Evolutionary conservation across 2,797 vertebrate genomes (phyloP).

Genomic region (Salmo trutta): DNA sequence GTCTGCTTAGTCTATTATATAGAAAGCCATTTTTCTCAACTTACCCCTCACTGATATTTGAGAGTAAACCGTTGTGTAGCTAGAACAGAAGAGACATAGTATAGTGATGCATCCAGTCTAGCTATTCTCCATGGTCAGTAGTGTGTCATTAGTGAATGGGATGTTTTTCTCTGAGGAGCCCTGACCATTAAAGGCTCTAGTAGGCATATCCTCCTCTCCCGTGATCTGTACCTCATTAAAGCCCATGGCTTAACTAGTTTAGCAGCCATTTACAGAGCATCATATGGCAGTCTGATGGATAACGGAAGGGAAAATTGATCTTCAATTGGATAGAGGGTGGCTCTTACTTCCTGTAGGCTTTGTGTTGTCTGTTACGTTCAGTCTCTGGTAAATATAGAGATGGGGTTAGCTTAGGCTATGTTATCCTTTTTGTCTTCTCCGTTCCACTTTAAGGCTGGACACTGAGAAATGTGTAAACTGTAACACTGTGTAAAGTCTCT

Average conservation of each 20-base stretch:
- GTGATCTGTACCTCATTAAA: constrained; percentile 64
- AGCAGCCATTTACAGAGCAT: constrained; percentile 65
- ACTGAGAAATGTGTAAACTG: not conserved
- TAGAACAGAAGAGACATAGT: not conserved
- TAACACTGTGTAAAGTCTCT: not conserved
- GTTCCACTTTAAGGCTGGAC: not conserved
- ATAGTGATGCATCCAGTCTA: not conserved
- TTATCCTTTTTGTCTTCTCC: not conserved
- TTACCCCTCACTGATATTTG: too few relatives aligned
- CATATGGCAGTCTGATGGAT: constrained; percentile 65
- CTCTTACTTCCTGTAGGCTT: constrained; percentile 67
- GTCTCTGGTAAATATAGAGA: constrained; percentile 42
- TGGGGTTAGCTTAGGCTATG: not conserved
- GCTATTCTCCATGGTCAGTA: not conserved
- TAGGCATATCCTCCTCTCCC: constrained; percentile 39
- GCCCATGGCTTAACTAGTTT: constrained; percentile 66
- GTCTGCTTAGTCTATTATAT: too few relatives aligned
- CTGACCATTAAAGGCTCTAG: not conserved
- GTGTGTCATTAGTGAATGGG: not conserved
- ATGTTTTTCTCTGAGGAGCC: constrained; percentile 1
- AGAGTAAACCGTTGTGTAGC: too few relatives aligned
- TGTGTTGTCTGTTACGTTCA: constrained; percentile 32
- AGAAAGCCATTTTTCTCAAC: too few relatives aligned
- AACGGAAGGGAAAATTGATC: constrained; percentile 50
- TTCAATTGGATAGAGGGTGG: constrained; percentile 66